Percentiles rank a stretch among this genome's conserved stretches.
Conservation (phyloP, 2,797 vertebrate species). For the Lepilemur septentrionalis region DNA sequence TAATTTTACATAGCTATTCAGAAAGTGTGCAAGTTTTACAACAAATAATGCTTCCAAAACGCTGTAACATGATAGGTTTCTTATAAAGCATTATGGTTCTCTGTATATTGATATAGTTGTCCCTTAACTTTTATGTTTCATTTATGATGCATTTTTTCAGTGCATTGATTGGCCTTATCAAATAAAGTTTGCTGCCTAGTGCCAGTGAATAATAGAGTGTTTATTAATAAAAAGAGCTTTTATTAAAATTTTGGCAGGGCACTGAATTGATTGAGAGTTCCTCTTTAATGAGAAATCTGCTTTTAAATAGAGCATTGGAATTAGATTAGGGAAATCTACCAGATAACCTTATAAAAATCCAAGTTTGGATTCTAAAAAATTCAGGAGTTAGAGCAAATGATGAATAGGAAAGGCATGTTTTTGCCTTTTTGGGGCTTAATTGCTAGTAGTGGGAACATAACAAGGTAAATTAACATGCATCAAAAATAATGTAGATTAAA, state of each 20-base stretch:
- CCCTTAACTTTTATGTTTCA: conserved; percentile 30
- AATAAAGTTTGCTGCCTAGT: conserved; percentile 1
- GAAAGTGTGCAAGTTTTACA: conserved; percentile 28
- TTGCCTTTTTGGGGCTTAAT: neutral
- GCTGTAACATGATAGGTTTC: neutral
- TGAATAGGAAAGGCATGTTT: neutral
- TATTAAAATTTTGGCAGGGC: conserved; percentile 9
- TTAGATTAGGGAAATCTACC: neutral
- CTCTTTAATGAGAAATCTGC: neutral
- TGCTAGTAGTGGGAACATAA: neutral
- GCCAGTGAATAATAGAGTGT: neutral
- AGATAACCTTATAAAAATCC: neutral
- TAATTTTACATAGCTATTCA: conserved; percentile 45
- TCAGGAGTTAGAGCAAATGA: neutral
- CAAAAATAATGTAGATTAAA: neutral
- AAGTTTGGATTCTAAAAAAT: neutral
- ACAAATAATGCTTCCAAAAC: conserved; percentile 21
- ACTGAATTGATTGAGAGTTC: conserved; percentile 11
- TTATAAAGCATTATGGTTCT: conserved; percentile 22
- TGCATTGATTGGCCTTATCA: neutral
- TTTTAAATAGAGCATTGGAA: neutral
- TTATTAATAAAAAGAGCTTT: conserved; percentile 32
- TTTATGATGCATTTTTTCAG: conserved; percentile 22
- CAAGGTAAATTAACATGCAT: neutral
- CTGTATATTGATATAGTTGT: neutral